These are phyloP conservation scores for Macrobrachium rosenbergii DNA, from an alignment of 1,140 invertebrate species.

Conservation along the genomic window DNA sequence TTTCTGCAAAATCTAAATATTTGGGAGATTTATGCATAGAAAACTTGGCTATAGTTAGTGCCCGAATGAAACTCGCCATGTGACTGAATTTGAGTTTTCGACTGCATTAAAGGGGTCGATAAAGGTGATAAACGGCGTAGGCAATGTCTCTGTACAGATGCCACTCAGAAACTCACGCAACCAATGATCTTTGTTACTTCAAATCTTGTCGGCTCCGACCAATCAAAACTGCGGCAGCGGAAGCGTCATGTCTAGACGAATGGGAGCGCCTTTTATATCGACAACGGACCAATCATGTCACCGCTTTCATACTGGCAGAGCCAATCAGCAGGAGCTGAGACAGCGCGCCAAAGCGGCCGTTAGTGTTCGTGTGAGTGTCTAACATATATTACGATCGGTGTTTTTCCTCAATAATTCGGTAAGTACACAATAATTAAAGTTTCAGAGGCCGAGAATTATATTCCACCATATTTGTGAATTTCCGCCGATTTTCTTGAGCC, in stretches of 20 bases:
- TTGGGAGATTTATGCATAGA: no score
- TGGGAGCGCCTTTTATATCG: not conserved
- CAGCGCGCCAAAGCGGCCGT: slow-evolving; percentile 23
- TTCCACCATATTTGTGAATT: not conserved
- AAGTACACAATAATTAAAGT: not conserved
- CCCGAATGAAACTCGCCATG: not conserved
- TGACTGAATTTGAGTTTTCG: not conserved
- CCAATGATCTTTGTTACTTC: not conserved
- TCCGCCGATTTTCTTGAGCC: not conserved
- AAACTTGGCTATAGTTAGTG: not conserved
- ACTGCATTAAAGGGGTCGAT: not conserved
- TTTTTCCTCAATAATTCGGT: slow-evolving; percentile 22
- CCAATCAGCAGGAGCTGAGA: not conserved
- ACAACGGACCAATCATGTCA: not conserved
- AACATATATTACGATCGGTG: not conserved
- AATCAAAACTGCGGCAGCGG: not conserved
- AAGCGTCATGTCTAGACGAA: not conserved
- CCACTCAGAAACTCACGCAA: not conserved
- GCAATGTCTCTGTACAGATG: no score
- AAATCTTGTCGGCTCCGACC: not conserved
- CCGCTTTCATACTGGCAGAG: not conserved
- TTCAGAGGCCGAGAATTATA: not conserved
- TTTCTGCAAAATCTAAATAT: no score
- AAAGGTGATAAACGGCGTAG: not conserved
- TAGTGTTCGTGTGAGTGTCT: slow-evolving; percentile 14